These are phyloP conservation scores for Mormyrus hasselquistii DNA, from an alignment of 2,797 vertebrate species.

Conservation along the genomic window DNA sequence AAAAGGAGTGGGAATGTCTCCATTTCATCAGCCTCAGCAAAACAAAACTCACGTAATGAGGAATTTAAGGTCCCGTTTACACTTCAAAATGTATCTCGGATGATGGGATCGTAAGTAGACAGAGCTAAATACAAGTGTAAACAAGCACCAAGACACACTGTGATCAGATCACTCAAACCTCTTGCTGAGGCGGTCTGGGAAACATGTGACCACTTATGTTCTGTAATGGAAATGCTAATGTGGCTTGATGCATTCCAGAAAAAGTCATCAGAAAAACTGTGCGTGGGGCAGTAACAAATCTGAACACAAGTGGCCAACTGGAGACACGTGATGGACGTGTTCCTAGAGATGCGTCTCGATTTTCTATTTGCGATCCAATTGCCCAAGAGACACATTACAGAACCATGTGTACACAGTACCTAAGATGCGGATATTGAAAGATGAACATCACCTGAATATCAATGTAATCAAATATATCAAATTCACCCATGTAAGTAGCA, in stretches of 20 bases:
- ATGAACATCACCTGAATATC: constrained; percentile 43
- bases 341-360: not conserved
- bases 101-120: not conserved
- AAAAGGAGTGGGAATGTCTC: not conserved
- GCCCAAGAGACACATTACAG: not conserved
- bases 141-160: not conserved
- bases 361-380: not conserved
- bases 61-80: not conserved
- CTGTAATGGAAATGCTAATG: not conserved
- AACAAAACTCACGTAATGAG: not conserved
- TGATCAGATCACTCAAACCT: not conserved
- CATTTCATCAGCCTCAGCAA: not conserved
- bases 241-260: not conserved
- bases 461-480: constrained; percentile 53
- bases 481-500: constrained; percentile 48
- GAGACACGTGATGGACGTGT: not conserved
- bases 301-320: not conserved
- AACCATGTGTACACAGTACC: not conserved
- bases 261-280: not conserved
- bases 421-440: constrained; percentile 33
- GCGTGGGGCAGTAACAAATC: not conserved
- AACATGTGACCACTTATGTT: not conserved
- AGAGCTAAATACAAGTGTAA: not conserved
- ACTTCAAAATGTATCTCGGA: not conserved
- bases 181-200: not conserved